phyloP scores from a whole-genome alignment of 2,797 vertebrate genomes.

The Rhinogobio ventralis region DNA sequence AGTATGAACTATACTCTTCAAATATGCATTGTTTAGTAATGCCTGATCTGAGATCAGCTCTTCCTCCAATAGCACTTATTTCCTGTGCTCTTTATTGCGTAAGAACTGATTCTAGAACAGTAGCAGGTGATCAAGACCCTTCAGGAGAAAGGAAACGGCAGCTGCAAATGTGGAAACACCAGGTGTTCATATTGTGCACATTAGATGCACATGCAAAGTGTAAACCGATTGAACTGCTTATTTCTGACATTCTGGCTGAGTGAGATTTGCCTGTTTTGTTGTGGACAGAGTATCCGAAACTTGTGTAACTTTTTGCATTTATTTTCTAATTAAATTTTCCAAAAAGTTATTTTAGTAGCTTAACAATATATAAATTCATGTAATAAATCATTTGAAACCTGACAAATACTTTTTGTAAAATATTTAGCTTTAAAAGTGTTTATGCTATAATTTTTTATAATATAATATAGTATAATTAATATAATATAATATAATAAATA shows the following conservation, averaged over 20 bases:
- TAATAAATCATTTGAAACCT: background rate
- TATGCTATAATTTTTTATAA: background rate
- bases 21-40: background rate
- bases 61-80: background rate
- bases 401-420: background rate
- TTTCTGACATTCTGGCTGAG: no score
- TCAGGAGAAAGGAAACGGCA: slow-evolving; percentile 38
- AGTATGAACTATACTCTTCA: background rate
- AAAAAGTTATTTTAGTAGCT: background rate
- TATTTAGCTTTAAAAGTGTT: background rate
- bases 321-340: background rate
- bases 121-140: background rate
- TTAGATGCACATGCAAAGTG: background rate
- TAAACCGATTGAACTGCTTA: background rate
- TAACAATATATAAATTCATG: background rate
- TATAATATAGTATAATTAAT: no score
- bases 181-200: slow-evolving; percentile 24
- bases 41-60: slow-evolving; percentile 15
- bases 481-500: background rate
- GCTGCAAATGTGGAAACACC: slow-evolving; percentile 46
- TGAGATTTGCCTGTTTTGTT: no score
- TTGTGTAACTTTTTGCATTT: no score
- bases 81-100: background rate
- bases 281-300: no score
- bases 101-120: slow-evolving; percentile 3